These are phyloP conservation scores for Labeo calbasu DNA, from an alignment of 2,797 vertebrate genomes.

Conservation along the genomic window DNA sequence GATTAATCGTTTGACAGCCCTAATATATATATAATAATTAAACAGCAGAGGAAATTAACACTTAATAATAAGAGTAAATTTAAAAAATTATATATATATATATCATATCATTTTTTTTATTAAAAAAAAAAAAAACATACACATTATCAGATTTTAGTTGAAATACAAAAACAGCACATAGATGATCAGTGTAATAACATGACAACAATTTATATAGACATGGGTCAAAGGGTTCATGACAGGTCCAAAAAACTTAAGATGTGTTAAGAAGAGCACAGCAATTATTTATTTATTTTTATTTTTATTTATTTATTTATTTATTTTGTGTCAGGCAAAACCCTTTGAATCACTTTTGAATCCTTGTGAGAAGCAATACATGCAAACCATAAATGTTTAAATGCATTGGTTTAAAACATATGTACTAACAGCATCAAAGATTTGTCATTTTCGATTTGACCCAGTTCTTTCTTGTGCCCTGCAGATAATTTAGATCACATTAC, in stretches of 20 bases:
- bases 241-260: not conserved
- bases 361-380: not conserved
- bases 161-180: not conserved
- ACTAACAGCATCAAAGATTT: not conserved
- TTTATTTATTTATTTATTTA: not conserved
- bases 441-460: slow-evolving; percentile 23
- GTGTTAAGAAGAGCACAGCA: not conserved
- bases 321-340: not conserved
- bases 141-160: not conserved
- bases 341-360: not conserved
- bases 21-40: not conserved
- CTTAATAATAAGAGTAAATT: not conserved
- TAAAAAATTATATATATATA: too few relatives aligned
- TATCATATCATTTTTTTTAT: too few relatives aligned
- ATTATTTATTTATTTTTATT: not conserved
- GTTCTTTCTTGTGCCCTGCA: slow-evolving; percentile 25
- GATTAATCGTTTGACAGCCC: too few relatives aligned
- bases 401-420: not conserved
- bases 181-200: not conserved
- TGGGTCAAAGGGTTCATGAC: not conserved
- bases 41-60: not conserved
- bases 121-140: not conserved
- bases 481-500: slow-evolving; percentile 62
- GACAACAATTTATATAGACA: not conserved
- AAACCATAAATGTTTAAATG: not conserved